Base-by-base conservation (phyloP, 2,113 vertebrate genomes). In the Pterocles orientalis region DNA sequence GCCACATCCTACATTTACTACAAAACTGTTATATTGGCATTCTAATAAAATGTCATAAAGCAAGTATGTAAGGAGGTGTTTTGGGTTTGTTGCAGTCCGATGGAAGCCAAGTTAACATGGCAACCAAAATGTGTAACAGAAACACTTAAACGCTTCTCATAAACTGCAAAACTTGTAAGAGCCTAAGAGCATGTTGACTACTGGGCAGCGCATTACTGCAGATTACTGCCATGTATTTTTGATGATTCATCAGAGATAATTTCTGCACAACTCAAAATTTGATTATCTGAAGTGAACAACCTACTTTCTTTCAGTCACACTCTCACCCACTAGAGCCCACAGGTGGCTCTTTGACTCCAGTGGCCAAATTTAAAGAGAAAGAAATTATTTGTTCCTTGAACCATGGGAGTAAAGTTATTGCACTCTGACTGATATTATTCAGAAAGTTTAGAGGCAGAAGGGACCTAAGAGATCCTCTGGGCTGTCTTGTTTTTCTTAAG, bases 11-110 rank as follows among this genome's bases (percentile, higher is more conserved):
- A 97, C 97, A 97, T 98, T 98, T 97, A 98, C 98, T 97, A 98
- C 97, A 98, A 98, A 98, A 97, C 97, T 97, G 97, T 97, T 98
- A 98, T 97, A 97, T 92, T 98, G 98, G 97, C 98, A 97, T 98
- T 98, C 97, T 96, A 98, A 97, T 98, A 97, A 97, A 98, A 97
- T 98, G 98, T 98, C 98, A 98, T 98, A 98, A 98, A 98, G 97
- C 94, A 98, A 98, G 96, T 98, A 98, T 98, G 98, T 98, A 98
- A 98, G 97, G 97, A 98, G 97, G 98, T 98, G 97, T 98, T 98
- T 98, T 97, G 97, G 97, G 98, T 98, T 98, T 98, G 98, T 98
- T 97, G 98, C 97, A 98, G 97, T 79, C 80, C 1, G 61, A 72
- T 90, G 89, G 14, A 94, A 98, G 98, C 98, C 98, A 98, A 98